Evolutionary conservation across 2,888 invertebrate species (phyloP).

Genomic region (Acleris literana): DNA sequence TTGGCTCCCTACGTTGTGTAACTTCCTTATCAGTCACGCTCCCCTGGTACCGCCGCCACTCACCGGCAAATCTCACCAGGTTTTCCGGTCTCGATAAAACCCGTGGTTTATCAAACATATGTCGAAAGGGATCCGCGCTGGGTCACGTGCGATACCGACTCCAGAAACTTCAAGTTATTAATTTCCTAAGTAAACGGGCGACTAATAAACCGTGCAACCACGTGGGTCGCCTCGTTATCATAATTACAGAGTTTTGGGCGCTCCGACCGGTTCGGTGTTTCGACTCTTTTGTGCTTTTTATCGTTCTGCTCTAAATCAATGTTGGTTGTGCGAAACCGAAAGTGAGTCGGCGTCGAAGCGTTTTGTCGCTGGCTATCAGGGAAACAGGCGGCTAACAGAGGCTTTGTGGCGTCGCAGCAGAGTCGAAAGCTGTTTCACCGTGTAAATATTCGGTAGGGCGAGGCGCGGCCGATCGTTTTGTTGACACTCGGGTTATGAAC

Average conservation of each 20-base stretch:
- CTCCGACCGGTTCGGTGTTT: slow-evolving; percentile 63
- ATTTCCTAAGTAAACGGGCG: slow-evolving; percentile 4
- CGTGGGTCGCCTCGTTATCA: slow-evolving; percentile 72
- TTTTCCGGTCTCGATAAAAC: slow-evolving; percentile 77
- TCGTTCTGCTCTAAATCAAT: slow-evolving; percentile 65
- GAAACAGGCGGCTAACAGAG: slow-evolving; percentile 52
- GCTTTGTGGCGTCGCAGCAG: slow-evolving; percentile 45
- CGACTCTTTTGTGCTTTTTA: slow-evolving; percentile 58
- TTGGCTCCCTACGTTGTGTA: slow-evolving; percentile 77
- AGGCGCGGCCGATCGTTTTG: slow-evolving; percentile 50
- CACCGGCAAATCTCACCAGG: slow-evolving; percentile 68
- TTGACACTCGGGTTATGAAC: slow-evolving; percentile 64
- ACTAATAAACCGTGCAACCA: slow-evolving; percentile 52
- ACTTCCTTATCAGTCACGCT: slow-evolving; percentile 78
- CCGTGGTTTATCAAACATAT: slow-evolving; percentile 60
- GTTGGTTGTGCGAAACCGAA: slow-evolving; percentile 81
- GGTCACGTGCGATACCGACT: slow-evolving; percentile 51
- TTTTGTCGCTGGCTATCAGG: slow-evolving; percentile 55
- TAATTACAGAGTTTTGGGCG: slow-evolving; percentile 71
- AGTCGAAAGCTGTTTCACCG: slow-evolving; percentile 42
- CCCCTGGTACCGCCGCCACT: slow-evolving; percentile 61
- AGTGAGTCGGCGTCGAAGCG: slow-evolving; percentile 68
- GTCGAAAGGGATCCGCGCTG: slow-evolving; percentile 44
- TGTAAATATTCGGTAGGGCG: slow-evolving; percentile 20
- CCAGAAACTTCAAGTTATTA: slow-evolving; percentile 40